Percentiles rank a stretch among this genome's conserved stretches.
These are phyloP conservation scores for Siniperca chuatsi DNA, from an alignment of 2,113 vertebrate species.

Conservation along the genomic window DNA sequence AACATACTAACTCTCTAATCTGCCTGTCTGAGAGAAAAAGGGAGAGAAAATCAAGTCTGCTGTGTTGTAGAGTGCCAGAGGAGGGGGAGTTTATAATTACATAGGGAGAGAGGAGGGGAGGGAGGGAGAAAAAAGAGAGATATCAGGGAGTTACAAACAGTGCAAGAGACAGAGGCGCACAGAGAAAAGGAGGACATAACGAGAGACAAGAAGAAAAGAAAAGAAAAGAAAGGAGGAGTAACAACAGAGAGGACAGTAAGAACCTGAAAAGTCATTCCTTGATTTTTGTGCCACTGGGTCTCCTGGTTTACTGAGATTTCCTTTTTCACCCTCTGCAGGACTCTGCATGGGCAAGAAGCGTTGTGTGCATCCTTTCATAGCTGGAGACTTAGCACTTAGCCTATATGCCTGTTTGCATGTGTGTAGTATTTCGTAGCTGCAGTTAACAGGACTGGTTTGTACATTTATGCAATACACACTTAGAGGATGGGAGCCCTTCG, in stretches of 20 bases:
- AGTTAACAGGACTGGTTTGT: background rate
- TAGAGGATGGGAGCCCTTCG: slow-evolving; percentile 67
- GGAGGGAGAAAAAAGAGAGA: slow-evolving; percentile 40
- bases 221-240: background rate
- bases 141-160: slow-evolving; percentile 55
- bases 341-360: slow-evolving; percentile 18
- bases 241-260: slow-evolving; percentile 1
- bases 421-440: background rate
- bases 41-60: slow-evolving; percentile 54
- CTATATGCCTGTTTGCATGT: slow-evolving; percentile 30
- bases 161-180: slow-evolving; percentile 24
- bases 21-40: slow-evolving; percentile 41
- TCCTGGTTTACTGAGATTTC: slow-evolving; percentile 20
- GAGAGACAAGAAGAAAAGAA: slow-evolving; percentile 15
- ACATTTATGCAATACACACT: background rate
- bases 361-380: slow-evolving; percentile 13
- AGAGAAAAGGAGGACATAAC: slow-evolving; percentile 30
- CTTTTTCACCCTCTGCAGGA: background rate
- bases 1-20: slow-evolving; percentile 63
- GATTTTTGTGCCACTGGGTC: slow-evolving; percentile 13
- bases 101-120: slow-evolving; percentile 44
- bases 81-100: slow-evolving; percentile 70
- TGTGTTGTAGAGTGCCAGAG: slow-evolving; percentile 42
- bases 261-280: background rate
- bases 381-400: background rate